phyloP scores from a whole-genome alignment of 2,113 vertebrate genomes.

The Phasianus colchicus region DNA sequence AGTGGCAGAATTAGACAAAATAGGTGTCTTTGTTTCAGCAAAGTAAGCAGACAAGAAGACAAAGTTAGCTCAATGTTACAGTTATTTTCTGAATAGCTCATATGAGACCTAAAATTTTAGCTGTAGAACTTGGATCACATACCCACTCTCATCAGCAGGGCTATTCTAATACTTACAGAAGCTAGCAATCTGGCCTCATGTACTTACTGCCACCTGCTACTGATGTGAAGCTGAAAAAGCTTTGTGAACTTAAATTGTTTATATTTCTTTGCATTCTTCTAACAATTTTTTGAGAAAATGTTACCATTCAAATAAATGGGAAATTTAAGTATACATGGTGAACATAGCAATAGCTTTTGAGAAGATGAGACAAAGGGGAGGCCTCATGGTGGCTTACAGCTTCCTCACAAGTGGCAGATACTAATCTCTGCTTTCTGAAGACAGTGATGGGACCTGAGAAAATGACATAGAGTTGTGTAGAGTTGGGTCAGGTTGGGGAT shows the following conservation, averaged over 20 bases:
- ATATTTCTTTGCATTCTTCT: not conserved
- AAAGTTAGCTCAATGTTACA: not conserved
- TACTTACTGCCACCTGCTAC: not conserved
- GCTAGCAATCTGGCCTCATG: not conserved
- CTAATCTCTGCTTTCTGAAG: not conserved
- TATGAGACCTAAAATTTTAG: not conserved
- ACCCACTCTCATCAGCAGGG: not conserved
- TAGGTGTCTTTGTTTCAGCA: not conserved
- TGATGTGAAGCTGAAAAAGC: not conserved
- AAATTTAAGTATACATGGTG: not conserved
- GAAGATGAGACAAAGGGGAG: not conserved
- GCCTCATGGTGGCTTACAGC: not conserved
- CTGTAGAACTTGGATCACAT: not conserved
- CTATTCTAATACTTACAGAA: not conserved
- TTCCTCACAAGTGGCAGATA: not conserved
- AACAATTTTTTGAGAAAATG: not conserved
- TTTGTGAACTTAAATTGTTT: not conserved
- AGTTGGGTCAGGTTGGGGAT: not conserved
- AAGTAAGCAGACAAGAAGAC: not conserved
- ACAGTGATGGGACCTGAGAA: not conserved
- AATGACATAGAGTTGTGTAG: not conserved
- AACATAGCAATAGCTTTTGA: not conserved
- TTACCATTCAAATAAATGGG: not conserved
- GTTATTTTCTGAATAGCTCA: not conserved
- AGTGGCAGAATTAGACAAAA: not conserved